These are phyloP conservation scores for Elephantulus edwardii DNA, from an alignment of 2,113 vertebrate species.

Conservation along the genomic window DNA sequence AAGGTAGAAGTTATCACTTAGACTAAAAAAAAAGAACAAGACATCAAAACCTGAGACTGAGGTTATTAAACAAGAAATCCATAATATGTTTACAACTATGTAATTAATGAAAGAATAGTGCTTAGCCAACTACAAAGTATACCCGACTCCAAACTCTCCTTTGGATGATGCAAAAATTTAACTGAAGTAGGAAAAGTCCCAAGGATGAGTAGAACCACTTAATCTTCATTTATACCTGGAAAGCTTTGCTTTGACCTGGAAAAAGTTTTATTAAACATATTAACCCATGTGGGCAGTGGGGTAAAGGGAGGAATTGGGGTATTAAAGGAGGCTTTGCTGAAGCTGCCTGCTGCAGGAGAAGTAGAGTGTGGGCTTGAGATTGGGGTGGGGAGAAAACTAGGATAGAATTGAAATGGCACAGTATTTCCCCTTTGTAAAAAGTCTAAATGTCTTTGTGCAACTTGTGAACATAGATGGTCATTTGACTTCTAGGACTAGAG, in stretches of 20 bases:
- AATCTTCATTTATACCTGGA: background rate
- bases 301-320: too few species aligned
- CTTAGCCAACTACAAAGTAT: background rate
- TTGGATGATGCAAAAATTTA: background rate
- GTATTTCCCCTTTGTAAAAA: background rate
- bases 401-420: background rate
- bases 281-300: too few species aligned
- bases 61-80: background rate
- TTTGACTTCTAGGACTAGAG: background rate
- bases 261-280: fast-evolving
- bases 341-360: too few species aligned
- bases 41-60: background rate
- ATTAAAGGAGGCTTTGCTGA: fast-evolving
- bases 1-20: background rate
- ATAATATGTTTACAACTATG: background rate
- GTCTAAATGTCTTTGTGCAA: background rate
- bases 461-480: background rate
- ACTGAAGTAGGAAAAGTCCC: background rate
- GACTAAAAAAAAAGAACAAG: background rate
- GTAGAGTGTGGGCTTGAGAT: fast-evolving
- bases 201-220: fast-evolving
- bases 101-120: background rate
- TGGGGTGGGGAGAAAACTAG: fast-evolving
- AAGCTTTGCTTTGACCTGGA: background rate
- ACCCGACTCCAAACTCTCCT: background rate